Evolutionary conservation across 2,797 vertebrate species (phyloP).

Genomic region (Aldrovandia affinis): DNA sequence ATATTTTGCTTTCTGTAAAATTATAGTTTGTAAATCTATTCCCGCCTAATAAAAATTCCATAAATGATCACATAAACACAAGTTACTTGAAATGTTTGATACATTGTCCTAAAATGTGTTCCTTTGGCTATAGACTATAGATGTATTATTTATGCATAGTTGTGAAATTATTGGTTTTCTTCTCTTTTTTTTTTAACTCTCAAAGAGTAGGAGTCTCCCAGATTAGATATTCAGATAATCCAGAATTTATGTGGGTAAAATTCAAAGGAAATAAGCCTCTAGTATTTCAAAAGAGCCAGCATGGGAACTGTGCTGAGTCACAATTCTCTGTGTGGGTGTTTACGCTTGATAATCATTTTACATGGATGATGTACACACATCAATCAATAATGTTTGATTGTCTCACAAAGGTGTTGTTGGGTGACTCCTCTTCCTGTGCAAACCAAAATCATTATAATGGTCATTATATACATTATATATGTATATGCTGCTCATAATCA

Average conservation of each 20-base stretch:
- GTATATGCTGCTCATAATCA: background rate
- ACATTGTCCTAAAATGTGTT: background rate
- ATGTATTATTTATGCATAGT: background rate
- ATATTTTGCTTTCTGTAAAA: conserved; percentile 20
- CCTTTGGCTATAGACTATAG: background rate
- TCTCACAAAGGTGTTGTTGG: conserved; percentile 1
- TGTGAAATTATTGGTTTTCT: background rate
- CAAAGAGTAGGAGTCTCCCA: background rate
- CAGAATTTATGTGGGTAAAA: background rate
- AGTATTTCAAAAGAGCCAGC: conserved; percentile 22
- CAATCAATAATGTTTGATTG: conserved; percentile 20
- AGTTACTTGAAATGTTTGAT: background rate
- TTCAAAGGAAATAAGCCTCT: conserved; percentile 3
- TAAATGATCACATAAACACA: conserved; percentile 5
- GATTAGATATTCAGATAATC: conserved; percentile 15
- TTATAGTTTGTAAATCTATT: conserved; percentile 14
- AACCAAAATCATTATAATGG: background rate
- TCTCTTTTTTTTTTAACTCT: background rate
- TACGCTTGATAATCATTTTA: conserved; percentile 21
- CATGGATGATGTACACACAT: conserved; percentile 16
- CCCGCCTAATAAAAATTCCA: background rate
- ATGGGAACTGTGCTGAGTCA: background rate
- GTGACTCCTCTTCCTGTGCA: conserved; percentile 1
- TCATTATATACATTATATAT: background rate
- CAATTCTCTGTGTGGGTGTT: background rate